Evolutionary conservation across 2,113 vertebrate genomes (phyloP), one percentile per base, ranked within the genome.

Genomic region (Phalacrocorax carbo): DNA sequence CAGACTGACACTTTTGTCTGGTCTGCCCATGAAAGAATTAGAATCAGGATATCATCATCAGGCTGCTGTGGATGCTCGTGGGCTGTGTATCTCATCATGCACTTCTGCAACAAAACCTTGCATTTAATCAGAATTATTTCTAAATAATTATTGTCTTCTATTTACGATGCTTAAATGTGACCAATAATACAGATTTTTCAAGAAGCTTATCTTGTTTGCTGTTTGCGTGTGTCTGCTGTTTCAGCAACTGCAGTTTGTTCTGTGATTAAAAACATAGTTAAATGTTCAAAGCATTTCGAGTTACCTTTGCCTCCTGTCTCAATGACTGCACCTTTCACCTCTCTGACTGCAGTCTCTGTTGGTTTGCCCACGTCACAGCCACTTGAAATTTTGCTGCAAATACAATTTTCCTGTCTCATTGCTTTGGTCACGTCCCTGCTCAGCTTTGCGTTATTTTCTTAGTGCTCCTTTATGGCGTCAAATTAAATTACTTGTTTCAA

Each of bases 11-110:
- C 7, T 84, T 76, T n/a, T 0, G 0, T 91, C 70, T 87, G 49
- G 27, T 93, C 17, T 92, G 34, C 17, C 25, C 30, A 29, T 61
- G 42, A 84, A 70, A 76, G 32, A 66, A 81, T 68, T 40, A 72
- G 15, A 61, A 73, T 57, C 15, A 60, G 71, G 52, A 69, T 16
- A 68, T 55, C 48, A 13, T 48, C 61, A 65, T 72, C 49, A 71
- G 38, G 21, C 27, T 90, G 27, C 20, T 65, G 23, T 11, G 16
- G 15, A 57, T 7, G 1, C 1, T 0, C 18, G 62, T 0, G 0
- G 46, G 9, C 54, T 68, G 4, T 40, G 30, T 40, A 15, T 48
- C 23, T 89, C 34, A n/a, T 19, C 26, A 15, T 21, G 3, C 38
- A 69, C 15, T 89, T 73, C 17, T 69, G 25, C 42, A 96, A 49